Base-by-base conservation (phyloP, 2,113 vertebrate genomes). In the Jacana jacana region DNA sequence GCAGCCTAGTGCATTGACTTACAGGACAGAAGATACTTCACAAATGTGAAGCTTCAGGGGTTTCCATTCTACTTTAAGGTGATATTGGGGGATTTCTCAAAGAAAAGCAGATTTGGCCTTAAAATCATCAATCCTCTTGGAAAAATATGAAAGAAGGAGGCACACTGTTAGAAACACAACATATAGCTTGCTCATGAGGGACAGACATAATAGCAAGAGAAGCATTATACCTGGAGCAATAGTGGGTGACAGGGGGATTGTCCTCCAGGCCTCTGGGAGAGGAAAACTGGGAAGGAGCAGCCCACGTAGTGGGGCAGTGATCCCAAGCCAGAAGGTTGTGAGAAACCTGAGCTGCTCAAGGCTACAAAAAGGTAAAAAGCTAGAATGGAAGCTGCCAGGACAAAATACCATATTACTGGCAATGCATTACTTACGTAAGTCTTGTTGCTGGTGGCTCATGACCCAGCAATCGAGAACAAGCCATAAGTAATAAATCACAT, bases 91-190 rank as follows among this genome's bases (percentile, higher is more conserved):
- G 75, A 42, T 81, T 82, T 71, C 60, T 86, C 39, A 60, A 35
- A 84, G 46, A 73, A 94, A 78, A 71, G 27, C 30, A 91, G 39
- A 37, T 78, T 87, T 86, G 46, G 65, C 48, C 39, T 77, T 75
- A 55, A 8, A 51, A 12, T 57, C 33, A 2, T 68, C 37, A 42
- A 42, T 91, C 55, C 52, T 82, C 31, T 48, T 55, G 42, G n/a
- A 24, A 39, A 70, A 65, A 65, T 46, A 23, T 1, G 65, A 37
- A 54, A n/a, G 66, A 66, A 77, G 17, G 65, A 91, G 33, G 28
- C 39, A 23, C 17, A 39, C 6, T 0, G 1, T 11, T 40, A 35
- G 31, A 65, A 90, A 18, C 10, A n/a, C 2, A 13, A 16, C 2
- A 8, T 23, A 31, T 18, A 42, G 24, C 83, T 83, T 81, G 20